Evolutionary conservation across 1,140 invertebrate genomes (phyloP).

Genomic region (Anadara kagoshimensis): DNA sequence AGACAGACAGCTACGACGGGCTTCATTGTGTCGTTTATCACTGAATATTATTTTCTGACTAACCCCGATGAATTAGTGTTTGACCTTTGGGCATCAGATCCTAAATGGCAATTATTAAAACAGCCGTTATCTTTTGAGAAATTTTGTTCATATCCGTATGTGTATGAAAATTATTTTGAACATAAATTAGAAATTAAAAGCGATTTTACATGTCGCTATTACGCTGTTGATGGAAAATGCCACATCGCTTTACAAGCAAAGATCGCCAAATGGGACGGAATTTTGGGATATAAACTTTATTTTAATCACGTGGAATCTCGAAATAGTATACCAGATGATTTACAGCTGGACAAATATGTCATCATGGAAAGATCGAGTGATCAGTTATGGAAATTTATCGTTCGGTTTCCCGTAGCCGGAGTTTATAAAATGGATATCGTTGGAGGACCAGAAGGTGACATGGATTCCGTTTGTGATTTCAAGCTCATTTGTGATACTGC

Average conservation of each 20-base stretch:
- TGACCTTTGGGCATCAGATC: constrained; percentile 28
- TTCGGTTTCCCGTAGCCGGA: constrained; percentile 13
- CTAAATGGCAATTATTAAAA: constrained; percentile 47
- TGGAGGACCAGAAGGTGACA: not conserved
- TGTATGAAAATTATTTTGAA: constrained; percentile 39
- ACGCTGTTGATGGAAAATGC: constrained; percentile 5
- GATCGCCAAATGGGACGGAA: constrained; percentile 1
- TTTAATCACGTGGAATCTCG: constrained; percentile 4
- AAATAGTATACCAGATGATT: not conserved
- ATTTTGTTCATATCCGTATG: constrained; percentile 43
- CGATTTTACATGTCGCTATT: not conserved
- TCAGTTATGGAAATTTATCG: constrained; percentile 7
- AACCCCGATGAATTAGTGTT: constrained; percentile 48
- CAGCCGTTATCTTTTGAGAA: constrained; percentile 31
- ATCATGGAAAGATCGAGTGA: not conserved
- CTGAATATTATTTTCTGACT: constrained; percentile 53
- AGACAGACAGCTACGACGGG: constrained; percentile 1
- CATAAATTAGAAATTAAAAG: constrained; percentile 7
- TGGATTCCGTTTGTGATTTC: constrained; percentile 21
- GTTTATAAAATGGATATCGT: constrained; percentile 19
- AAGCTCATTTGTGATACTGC: constrained; percentile 11
- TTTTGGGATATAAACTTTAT: not conserved
- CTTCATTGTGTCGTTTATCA: constrained; percentile 7
- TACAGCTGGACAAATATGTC: not conserved
- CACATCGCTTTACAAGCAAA: not conserved